A percentile compares a stretch with the other conserved stretches of the same genome.
Evolutionary conservation across 2,888 invertebrate genomes (phyloP).

Genomic region (Philopedon plagiatum): DNA sequence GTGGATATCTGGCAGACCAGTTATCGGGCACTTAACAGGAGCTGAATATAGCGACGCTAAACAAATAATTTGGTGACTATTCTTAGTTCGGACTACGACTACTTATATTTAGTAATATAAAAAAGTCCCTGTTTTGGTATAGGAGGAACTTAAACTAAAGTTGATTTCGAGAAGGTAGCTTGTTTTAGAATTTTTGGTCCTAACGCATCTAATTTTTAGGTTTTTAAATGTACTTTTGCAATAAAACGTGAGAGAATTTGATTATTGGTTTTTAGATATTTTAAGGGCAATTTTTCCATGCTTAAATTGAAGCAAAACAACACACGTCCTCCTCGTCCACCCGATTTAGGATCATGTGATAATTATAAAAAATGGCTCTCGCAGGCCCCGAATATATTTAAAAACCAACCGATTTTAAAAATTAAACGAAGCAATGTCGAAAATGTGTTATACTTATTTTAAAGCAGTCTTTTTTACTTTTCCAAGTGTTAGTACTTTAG

Average conservation of each 20-base stretch:
- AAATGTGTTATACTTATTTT: not conserved
- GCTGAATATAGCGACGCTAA: not conserved
- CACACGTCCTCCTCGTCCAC: not conserved
- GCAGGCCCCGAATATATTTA: too few relatives aligned
- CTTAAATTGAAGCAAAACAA: too few relatives aligned
- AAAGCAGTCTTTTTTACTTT: constrained; percentile 13
- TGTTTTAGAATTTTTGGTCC: constrained; percentile 24
- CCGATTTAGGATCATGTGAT: not conserved
- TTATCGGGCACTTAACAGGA: not conserved
- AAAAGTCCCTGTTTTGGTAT: constrained; percentile 30
- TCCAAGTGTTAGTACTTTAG: not conserved
- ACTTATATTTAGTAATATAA: not conserved
- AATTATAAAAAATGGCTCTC: too few relatives aligned
- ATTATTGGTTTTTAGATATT: constrained; percentile 2
- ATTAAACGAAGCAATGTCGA: not conserved
- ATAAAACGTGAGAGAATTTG: not conserved
- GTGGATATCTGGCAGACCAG: not conserved
- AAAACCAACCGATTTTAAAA: not conserved
- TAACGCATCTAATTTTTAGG: not conserved
- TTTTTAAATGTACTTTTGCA: not conserved
- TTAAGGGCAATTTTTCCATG: too few relatives aligned
- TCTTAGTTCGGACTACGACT: constrained; percentile 6
- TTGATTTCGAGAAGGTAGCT: not conserved
- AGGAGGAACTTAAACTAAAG: constrained; percentile 29
- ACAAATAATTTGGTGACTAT: constrained; percentile 9